Conservation (phyloP, 2,888 invertebrate species). For the Tipula lateralis region DNA sequence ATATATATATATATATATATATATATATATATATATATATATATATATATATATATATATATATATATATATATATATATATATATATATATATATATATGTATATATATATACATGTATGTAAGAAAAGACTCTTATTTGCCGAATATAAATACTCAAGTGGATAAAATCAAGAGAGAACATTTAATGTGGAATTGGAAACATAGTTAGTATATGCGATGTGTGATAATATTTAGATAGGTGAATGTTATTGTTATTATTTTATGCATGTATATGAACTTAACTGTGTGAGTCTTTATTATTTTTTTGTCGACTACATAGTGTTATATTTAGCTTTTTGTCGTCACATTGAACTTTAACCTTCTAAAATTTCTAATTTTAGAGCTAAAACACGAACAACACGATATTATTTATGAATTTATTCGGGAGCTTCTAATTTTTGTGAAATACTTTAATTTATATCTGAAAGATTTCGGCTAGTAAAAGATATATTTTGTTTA, state of each 20-base stretch:
- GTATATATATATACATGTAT: background rate
- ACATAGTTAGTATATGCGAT: too few relatives aligned
- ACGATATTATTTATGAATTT: background rate
- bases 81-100: background rate
- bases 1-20: background rate
- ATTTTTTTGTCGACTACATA: too few relatives aligned
- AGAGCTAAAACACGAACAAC: background rate
- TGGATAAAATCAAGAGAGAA: background rate
- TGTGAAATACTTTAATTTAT: background rate
- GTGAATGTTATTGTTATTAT: too few relatives aligned
- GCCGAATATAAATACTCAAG: background rate
- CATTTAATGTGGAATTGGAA: background rate
- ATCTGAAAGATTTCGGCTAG: background rate
- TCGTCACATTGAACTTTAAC: background rate
- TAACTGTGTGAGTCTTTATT: too few relatives aligned
- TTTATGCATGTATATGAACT: too few relatives aligned
- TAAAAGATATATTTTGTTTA: background rate
- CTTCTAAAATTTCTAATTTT: background rate
- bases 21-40: background rate
- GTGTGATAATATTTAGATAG: too few relatives aligned
- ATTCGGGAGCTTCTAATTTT: background rate
- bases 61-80: background rate
- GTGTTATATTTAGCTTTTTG: background rate
- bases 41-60: background rate
- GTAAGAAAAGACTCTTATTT: background rate